phyloP scores from a whole-genome alignment of 2,888 invertebrate species.

The Heliconius sara region DNA sequence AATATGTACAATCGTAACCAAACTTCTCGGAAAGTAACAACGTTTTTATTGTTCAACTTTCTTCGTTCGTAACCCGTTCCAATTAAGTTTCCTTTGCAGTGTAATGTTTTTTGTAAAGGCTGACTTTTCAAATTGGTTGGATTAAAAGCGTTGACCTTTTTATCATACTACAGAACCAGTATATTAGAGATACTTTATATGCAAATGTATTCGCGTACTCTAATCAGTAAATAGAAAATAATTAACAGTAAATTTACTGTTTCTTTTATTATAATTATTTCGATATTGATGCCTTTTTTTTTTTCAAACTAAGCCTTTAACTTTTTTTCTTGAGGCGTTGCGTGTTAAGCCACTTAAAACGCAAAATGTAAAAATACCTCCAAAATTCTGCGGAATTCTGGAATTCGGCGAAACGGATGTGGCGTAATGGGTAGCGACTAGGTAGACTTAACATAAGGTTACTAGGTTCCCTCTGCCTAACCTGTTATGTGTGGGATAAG shows the following conservation, averaged over 20 bases:
- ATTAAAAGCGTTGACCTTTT: slow-evolving; percentile 67
- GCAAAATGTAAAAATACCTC: neutral
- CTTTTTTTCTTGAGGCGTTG: too few species aligned
- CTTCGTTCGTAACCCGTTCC: slow-evolving; percentile 56
- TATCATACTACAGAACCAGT: slow-evolving; percentile 27
- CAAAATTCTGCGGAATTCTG: neutral
- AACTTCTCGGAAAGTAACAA: neutral
- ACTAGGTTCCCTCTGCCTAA: too few species aligned
- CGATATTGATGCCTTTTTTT: neutral
- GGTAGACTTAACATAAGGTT: too few species aligned
- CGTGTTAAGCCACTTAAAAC: neutral
- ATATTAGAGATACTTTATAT: slow-evolving; percentile 14
- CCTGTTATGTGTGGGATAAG: too few species aligned
- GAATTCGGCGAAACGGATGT: too few species aligned
- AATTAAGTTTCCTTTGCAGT: slow-evolving; percentile 42
- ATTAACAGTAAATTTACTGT: slow-evolving; percentile 17
- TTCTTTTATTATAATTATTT: slow-evolving; percentile 9
- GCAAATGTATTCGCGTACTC: slow-evolving; percentile 12
- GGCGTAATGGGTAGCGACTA: too few species aligned
- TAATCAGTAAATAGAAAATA: slow-evolving; percentile 15
- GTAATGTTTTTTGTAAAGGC: slow-evolving; percentile 15
- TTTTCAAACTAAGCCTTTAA: too few species aligned
- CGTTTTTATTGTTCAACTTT: slow-evolving; percentile 35
- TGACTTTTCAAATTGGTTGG: slow-evolving; percentile 51
- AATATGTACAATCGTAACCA: slow-evolving; percentile 27